Percentiles rank a stretch among this genome's conserved stretches.
Conservation (phyloP, 1,140 invertebrate species). For the Helicoverpa armigera region DNA sequence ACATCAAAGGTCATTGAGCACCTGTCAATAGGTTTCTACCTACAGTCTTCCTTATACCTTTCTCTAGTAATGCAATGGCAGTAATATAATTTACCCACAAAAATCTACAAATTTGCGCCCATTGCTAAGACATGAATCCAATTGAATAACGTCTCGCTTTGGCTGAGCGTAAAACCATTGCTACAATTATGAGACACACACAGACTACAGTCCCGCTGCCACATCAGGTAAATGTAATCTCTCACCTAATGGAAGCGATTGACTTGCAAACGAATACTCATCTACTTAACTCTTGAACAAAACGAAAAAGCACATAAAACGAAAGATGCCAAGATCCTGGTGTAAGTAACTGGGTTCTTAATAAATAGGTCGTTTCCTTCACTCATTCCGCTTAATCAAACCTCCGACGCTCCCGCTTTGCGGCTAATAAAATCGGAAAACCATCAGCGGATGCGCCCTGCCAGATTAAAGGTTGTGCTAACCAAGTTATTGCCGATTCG, state of each 20-base stretch:
- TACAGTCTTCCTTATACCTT: too few species aligned
- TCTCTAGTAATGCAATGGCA: too few species aligned
- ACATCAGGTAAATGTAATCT: not conserved
- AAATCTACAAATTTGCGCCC: too few species aligned
- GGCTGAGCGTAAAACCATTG: too few species aligned
- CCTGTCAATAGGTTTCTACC: too few species aligned
- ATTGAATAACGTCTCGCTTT: too few species aligned
- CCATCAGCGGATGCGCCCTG: slow-evolving; percentile 67
- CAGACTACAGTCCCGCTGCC: too few species aligned
- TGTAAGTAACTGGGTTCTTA: slow-evolving; percentile 49
- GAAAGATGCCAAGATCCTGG: slow-evolving; percentile 4
- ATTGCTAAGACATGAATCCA: too few species aligned
- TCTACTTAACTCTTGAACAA: slow-evolving; percentile 17
- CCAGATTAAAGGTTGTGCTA: slow-evolving; percentile 64
- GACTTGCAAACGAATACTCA: slow-evolving; percentile 27
- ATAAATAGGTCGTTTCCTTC: slow-evolving; percentile 54
- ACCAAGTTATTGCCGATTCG: slow-evolving; percentile 57
- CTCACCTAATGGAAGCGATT: slow-evolving; percentile 2
- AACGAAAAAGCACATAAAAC: slow-evolving; percentile 21
- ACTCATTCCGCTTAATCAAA: slow-evolving; percentile 67
- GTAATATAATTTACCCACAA: too few species aligned
- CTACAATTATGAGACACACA: too few species aligned
- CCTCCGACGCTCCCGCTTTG: slow-evolving; percentile 59
- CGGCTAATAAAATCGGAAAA: slow-evolving; percentile 78
- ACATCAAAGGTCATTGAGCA: too few species aligned